Evolutionary conservation across 2,888 invertebrate genomes (phyloP), one percentile per base, ranked within the genome.

Genomic region (Acleris laterana): DNA sequence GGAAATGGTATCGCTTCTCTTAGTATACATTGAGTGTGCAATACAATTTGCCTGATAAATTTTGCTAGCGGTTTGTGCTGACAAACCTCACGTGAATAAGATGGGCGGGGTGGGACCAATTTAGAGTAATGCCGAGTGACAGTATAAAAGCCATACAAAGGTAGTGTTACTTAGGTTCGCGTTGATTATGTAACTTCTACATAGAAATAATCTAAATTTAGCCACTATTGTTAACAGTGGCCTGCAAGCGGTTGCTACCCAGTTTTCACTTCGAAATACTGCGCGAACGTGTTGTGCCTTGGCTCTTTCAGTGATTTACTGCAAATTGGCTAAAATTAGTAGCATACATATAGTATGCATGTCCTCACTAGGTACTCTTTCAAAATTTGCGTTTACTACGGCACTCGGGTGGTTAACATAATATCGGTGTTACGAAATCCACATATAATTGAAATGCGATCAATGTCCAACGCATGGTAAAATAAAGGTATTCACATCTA

Each of bases 251-350:
- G 38, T 51, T 61, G 61, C 63, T 52, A 63, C 50, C 46, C 50
- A 42, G 46, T 25, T 61, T 62, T 32, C n/a, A 56, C 32, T 44
- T 19, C 22, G 51, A 62, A 66, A 57, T 62, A 66, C 56, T 62
- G 62, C 61, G 48, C 55, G 50, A 44, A 65, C 50, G 42, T 28
- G 55, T 32, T 32, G 25, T 25, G 48, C 57, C 28, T 57, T 56
- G 28, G 32, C 20, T 59, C 52, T 49, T 48, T 19, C 49, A 49
- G 72, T 82, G 80, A 85, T 84, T 83, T 83, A 85, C 80, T 83
- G 83, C 81, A 85, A 82, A 84, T 84, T 81, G 81, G 75, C 76
- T 75, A 68, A 74, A 72, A 75, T 75, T 69, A 63, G 68, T 62
- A 63, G 17, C 46, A 38, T n/a, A n/a, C n/a, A n/a, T n/a, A n/a